Percentiles rank a stretch among this genome's conserved stretches.
phyloP scores from a whole-genome alignment of 2,888 invertebrate genomes.

The Erannis defoliaria region DNA sequence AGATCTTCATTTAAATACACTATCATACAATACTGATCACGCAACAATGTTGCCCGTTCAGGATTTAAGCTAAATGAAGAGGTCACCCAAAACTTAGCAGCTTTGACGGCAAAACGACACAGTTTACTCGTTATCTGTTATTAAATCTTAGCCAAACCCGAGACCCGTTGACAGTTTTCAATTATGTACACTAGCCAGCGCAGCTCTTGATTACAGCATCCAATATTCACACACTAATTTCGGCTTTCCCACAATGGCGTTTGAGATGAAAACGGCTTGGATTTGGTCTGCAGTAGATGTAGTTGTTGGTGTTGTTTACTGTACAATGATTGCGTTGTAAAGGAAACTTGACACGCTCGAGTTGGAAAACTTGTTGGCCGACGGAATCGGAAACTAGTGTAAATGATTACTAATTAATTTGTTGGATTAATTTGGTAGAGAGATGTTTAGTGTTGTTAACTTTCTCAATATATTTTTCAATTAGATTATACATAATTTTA shows the following conservation, averaged over 20 bases:
- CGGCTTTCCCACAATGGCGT: background rate
- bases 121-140: constrained; percentile 66
- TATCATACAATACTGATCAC: background rate
- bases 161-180: constrained; percentile 65
- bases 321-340: constrained; percentile 33
- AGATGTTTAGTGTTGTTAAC: too few species aligned
- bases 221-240: constrained; percentile 18
- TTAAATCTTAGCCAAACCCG: constrained; percentile 60
- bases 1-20: background rate
- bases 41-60: constrained; percentile 5
- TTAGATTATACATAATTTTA: too few species aligned
- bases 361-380: constrained; percentile 21
- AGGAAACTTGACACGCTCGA: constrained; percentile 31
- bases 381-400: constrained; percentile 5
- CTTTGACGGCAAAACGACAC: constrained; percentile 43
- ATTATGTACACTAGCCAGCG: constrained; percentile 57
- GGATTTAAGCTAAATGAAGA: constrained; percentile 28
- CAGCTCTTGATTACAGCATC: constrained; percentile 29
- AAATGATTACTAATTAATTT: background rate
- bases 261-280: constrained; percentile 4
- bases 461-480: too few species aligned
- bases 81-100: constrained; percentile 35
- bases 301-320: constrained; percentile 26
- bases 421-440: background rate
- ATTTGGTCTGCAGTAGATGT: constrained; percentile 6